Base-by-base conservation (phyloP, 2,797 vertebrate species). In the Eulemur albifrons region DNA sequence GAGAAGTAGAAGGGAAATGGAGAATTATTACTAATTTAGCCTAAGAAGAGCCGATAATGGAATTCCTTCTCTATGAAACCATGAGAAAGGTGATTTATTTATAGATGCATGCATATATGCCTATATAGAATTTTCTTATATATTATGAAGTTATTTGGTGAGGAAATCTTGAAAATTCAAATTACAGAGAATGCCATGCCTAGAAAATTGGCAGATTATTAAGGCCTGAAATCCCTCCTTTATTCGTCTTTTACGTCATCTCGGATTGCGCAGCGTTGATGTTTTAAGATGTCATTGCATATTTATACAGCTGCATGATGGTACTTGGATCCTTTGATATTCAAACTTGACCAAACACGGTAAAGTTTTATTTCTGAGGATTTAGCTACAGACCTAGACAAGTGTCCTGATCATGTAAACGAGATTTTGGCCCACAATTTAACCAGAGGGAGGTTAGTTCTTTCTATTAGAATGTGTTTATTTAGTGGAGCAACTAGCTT, bases 281-380 rank as follows among this genome's bases (percentile, higher is more conserved):
- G 92, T 90, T 84, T 23, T 75, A 50, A 92, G 20, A 21, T 85
- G 20, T 77, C 48, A 4, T 4, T 82, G 72, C 20, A 65, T 61
- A 54, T 70, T 96, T 90, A 92, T 79, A 88, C 90, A 69, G 32
- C 40, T 96, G 21, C 70, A 50, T 87, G 89, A 85, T 75, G 59
- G 67, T 86, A 48, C 83, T 90, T 90, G 94, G 72, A 91, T 63
- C 6, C 65, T 91, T 91, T 94, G 96, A 85, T 82, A 30, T 54
- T 73, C 70, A 35, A 40, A 18, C 38, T 97, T 98, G 94, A 96
- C 86, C 96, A 97, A 96, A 97, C 27, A 94, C 40, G 70, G 95
- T 69, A 96, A 85, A 54, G 10, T 96, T 96, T 98, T 97, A 48
- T 69, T 95, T 2, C 21, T 70, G 57, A 57, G 65, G 43, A 88